Percentiles rank a stretch among this genome's conserved stretches.
phyloP scores from a whole-genome alignment of 2,797 vertebrate genomes.

The Pterois miles region DNA sequence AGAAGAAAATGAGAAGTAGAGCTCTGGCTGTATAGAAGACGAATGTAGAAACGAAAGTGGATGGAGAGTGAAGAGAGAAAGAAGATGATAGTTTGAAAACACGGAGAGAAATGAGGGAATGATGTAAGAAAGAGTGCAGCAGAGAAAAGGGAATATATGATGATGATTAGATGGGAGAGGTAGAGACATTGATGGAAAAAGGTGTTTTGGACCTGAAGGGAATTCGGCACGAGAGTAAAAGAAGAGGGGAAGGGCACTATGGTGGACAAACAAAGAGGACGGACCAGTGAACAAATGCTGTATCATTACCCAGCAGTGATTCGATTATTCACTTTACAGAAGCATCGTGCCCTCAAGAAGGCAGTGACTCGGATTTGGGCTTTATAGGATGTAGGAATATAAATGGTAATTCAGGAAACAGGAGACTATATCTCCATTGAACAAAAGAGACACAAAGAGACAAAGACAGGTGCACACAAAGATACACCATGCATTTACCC shows the following conservation, averaged over 20 bases:
- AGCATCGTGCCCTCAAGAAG: background rate
- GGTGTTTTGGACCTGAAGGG: background rate
- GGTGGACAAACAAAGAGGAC: constrained; percentile 10
- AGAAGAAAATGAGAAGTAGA: background rate
- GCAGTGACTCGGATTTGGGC: constrained; percentile 22
- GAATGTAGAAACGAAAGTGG: background rate
- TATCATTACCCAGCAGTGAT: constrained; percentile 36
- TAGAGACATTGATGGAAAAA: background rate
- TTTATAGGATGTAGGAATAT: constrained; percentile 54
- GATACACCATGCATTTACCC: constrained; percentile 21
- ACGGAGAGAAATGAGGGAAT: background rate
- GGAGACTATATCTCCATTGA: constrained; percentile 23
- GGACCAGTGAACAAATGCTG: constrained; percentile 28
- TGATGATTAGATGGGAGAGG: background rate
- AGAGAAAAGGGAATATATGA: background rate
- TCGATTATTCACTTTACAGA: constrained; percentile 32
- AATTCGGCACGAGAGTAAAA: background rate
- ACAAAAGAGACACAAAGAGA: constrained; percentile 39
- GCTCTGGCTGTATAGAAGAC: background rate
- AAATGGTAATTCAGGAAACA: constrained; percentile 65
- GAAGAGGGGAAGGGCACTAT: background rate
- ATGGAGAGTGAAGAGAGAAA: background rate
- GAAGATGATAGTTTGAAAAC: background rate
- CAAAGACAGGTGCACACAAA: constrained; percentile 22
- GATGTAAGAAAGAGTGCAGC: background rate